A percentile compares a stretch with the other conserved stretches of the same genome.
Conservation (phyloP, 2,113 vertebrate genomes). For the Crotalus tigris region DNA sequence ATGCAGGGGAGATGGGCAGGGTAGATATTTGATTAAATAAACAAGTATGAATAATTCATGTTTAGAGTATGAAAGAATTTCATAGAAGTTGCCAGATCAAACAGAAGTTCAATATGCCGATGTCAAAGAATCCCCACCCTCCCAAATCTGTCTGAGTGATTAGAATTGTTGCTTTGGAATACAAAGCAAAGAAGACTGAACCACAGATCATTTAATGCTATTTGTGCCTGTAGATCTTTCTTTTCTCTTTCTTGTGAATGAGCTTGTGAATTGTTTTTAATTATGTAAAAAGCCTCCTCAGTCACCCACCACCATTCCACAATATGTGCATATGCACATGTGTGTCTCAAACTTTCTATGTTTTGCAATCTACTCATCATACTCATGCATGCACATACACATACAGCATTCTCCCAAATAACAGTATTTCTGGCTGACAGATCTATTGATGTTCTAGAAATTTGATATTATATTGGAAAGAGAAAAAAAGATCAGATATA, state of each 20-base stretch:
- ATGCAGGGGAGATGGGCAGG: neutral
- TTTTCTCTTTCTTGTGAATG: neutral
- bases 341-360: neutral
- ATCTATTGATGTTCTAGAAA: neutral
- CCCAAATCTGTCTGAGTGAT: neutral
- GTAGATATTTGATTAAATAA: neutral
- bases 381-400: neutral
- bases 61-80: neutral
- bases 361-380: neutral
- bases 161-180: neutral
- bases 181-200: neutral
- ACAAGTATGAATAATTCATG: neutral
- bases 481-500: neutral
- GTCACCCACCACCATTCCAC: neutral
- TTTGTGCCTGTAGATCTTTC: neutral
- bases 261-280: neutral
- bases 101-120: neutral
- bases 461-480: neutral
- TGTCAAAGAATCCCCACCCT: neutral
- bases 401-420: neutral
- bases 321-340: neutral
- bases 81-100: neutral
- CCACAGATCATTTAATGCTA: neutral
- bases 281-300: neutral
- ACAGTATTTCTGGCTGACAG: neutral